Percentiles rank a stretch among this genome's conserved stretches.
phyloP scores from a whole-genome alignment of 2,797 vertebrate species.

The Sebastes paucispinis region DNA sequence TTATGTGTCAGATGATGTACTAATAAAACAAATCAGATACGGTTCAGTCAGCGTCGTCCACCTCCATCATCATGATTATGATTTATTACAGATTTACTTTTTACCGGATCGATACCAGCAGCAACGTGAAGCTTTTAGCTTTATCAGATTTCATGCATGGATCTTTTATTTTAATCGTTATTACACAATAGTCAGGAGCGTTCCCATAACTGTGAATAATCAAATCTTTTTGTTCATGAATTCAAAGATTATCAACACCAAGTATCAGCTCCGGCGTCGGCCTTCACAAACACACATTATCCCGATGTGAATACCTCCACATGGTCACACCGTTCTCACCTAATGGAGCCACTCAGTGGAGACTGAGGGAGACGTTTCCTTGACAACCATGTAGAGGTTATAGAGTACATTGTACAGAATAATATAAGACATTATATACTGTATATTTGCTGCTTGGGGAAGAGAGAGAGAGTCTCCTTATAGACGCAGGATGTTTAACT shows the following conservation, averaged over 20 bases:
- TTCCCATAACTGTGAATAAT: background rate
- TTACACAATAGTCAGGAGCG: background rate
- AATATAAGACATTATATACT: conserved; percentile 29
- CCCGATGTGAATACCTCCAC: conserved; percentile 5
- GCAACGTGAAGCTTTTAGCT: background rate
- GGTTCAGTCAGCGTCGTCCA: background rate
- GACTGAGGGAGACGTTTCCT: conserved; percentile 62
- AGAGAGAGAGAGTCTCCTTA: background rate
- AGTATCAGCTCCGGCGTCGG: background rate
- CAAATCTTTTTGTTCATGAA: background rate
- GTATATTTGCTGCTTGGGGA: background rate
- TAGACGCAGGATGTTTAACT: background rate
- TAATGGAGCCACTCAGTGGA: conserved; percentile 26
- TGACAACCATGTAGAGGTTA: conserved; percentile 62
- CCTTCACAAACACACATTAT: background rate
- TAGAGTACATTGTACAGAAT: conserved; percentile 37
- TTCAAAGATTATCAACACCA: background rate
- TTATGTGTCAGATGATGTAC: background rate
- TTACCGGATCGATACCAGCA: background rate
- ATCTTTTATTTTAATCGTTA: background rate
- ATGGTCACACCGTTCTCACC: conserved; percentile 14
- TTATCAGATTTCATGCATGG: background rate
- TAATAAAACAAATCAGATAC: background rate
- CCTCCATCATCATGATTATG: background rate
- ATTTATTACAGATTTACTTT: background rate